These are phyloP conservation scores for Sabatieria punctata DNA, from an alignment of 2,888 invertebrate genomes.

Conservation along the genomic window DNA sequence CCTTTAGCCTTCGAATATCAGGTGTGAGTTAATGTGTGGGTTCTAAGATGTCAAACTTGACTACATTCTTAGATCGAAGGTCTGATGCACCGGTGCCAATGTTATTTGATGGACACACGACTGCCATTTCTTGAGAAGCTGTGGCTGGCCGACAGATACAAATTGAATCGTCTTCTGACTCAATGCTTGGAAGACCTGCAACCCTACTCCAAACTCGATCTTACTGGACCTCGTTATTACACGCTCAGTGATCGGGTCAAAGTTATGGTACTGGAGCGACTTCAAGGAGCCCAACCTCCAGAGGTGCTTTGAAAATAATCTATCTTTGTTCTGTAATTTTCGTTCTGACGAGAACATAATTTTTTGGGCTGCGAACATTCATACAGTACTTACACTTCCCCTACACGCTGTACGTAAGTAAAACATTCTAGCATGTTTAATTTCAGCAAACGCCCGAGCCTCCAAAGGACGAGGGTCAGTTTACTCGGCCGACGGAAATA, in stretches of 20 bases:
- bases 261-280: slow-evolving; percentile 25
- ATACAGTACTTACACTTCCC: background rate
- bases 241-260: slow-evolving; percentile 28
- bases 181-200: slow-evolving; percentile 26
- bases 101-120: slow-evolving; percentile 25
- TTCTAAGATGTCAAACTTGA: background rate
- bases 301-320: slow-evolving; percentile 14
- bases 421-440: background rate
- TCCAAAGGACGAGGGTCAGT: slow-evolving; percentile 25
- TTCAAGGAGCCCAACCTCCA: slow-evolving; percentile 27
- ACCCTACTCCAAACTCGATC: slow-evolving; percentile 24
- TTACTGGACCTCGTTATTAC: slow-evolving; percentile 26
- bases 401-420: background rate
- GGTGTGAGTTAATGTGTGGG: slow-evolving; percentile 11
- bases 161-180: slow-evolving; percentile 26
- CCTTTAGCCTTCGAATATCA: slow-evolving; percentile 30
- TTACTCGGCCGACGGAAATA: slow-evolving; percentile 22
- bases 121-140: slow-evolving; percentile 29
- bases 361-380: background rate
- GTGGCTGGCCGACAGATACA: slow-evolving; percentile 30
- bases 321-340: background rate
- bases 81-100: slow-evolving; percentile 29
- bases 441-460: slow-evolving; percentile 26
- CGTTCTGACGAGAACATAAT: background rate
- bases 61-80: slow-evolving; percentile 25